Conservation (phyloP, 2,888 invertebrate species). For the Oscheius sp. region DNA sequence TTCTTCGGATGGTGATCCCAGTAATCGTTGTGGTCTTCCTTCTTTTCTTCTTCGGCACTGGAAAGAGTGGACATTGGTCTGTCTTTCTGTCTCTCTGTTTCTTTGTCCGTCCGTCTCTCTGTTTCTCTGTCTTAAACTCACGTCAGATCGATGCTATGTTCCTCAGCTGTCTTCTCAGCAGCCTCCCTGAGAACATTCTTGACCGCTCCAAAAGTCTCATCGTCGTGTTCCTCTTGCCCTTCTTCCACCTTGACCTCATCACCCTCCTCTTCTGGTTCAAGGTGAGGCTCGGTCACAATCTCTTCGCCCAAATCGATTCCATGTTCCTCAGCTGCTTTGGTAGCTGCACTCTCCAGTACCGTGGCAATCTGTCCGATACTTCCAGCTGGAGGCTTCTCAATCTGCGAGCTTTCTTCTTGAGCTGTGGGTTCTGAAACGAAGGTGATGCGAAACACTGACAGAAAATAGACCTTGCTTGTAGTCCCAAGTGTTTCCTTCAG, state of each 20-base stretch:
- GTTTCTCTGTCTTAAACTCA: not conserved
- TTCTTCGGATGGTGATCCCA: slow-evolving; percentile 50
- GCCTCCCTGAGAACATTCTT: slow-evolving; percentile 19
- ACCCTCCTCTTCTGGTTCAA: slow-evolving; percentile 1
- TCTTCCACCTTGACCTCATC: slow-evolving; percentile 18
- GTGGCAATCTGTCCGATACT: not conserved
- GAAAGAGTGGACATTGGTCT: not conserved
- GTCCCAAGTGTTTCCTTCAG: slow-evolving; percentile 10
- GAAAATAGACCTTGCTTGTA: not conserved
- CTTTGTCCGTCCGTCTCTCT: not conserved
- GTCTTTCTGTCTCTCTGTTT: too few species aligned
- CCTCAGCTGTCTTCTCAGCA: slow-evolving; percentile 26
- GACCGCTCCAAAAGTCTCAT: slow-evolving; percentile 4
- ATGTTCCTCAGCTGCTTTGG: slow-evolving; percentile 14
- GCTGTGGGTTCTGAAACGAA: not conserved
- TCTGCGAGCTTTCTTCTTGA: not conserved
- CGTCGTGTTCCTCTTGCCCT: slow-evolving; percentile 9
- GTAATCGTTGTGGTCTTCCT: slow-evolving; percentile 42
- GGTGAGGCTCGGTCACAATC: slow-evolving; percentile 18
- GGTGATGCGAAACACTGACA: not conserved
- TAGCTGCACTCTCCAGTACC: slow-evolving; percentile 2
- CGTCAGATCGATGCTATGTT: slow-evolving; percentile 28
- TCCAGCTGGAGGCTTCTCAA: slow-evolving; percentile 1
- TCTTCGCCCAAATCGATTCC: slow-evolving; percentile 22
- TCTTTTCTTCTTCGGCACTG: slow-evolving; percentile 1